phyloP scores from a whole-genome alignment of 2,113 vertebrate species.

The Catharus bicknelli region DNA sequence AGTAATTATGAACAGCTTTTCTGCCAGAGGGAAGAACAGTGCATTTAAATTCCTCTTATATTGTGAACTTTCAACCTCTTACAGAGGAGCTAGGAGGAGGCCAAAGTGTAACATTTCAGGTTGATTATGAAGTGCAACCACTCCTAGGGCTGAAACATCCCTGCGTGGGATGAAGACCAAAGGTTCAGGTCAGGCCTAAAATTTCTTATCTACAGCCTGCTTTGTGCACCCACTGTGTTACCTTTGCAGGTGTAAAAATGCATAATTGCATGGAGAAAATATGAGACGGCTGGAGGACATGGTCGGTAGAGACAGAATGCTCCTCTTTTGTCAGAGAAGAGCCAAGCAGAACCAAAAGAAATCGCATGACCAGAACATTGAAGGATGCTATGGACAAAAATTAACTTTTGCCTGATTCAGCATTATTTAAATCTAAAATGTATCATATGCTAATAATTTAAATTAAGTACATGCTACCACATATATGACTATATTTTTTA shows the following conservation, averaged over 20 bases:
- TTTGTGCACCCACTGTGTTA: background rate
- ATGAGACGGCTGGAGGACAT: background rate
- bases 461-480: background rate
- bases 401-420: background rate
- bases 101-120: background rate
- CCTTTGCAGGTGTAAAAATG: background rate
- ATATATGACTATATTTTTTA: background rate
- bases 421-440: background rate
- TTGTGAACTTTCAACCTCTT: background rate
- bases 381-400: background rate
- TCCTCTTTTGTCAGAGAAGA: background rate
- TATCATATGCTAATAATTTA: background rate
- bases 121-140: background rate
- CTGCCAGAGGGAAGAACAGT: accelerated
- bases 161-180: background rate
- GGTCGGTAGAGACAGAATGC: background rate
- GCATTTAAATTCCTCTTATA: background rate
- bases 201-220: background rate
- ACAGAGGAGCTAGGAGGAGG: background rate
- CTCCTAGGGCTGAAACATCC: background rate
- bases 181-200: background rate
- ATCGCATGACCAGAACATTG: background rate
- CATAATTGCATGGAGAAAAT: background rate
- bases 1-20: background rate
- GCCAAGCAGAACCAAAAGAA: background rate